phyloP scores from a whole-genome alignment of 2,888 invertebrate species.

The Xestia xanthographa region DNA sequence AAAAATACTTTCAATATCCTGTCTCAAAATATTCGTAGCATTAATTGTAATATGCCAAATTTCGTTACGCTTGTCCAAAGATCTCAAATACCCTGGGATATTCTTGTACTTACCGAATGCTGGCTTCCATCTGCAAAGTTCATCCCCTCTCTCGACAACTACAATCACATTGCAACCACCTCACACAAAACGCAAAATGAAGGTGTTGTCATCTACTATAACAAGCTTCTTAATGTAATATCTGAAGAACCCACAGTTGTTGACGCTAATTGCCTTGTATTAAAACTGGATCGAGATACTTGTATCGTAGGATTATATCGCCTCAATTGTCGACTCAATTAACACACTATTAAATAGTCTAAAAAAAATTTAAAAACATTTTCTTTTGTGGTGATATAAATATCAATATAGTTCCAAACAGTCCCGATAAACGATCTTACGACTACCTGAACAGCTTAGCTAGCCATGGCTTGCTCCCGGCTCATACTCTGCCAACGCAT shows the following conservation, averaged over 20 bases:
- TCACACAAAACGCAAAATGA: too few relatives aligned
- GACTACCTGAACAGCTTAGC: constrained; percentile 9
- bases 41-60: not conserved
- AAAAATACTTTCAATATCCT: not conserved
- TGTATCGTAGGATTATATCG: not conserved
- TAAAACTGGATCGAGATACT: constrained; percentile 5
- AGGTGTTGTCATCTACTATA: not conserved
- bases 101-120: not conserved
- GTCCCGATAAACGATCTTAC: constrained; percentile 1
- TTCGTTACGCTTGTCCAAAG: constrained; percentile 6
- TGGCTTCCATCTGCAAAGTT: constrained; percentile 3
- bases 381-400: constrained; percentile 18
- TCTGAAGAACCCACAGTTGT: too few relatives aligned
- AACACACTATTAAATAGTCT: not conserved
- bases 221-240: too few relatives aligned
- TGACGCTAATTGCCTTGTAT: not conserved
- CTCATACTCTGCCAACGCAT: not conserved
- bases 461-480: constrained; percentile 11
- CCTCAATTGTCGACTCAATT: constrained; percentile 1
- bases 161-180: too few relatives aligned
- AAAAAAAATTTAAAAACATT: constrained; percentile 14
- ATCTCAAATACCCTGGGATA: not conserved
- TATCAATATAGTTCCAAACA: constrained; percentile 12
- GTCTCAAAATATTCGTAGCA: constrained; percentile 8
- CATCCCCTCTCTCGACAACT: not conserved